Evolutionary conservation across 1,140 invertebrate genomes (phyloP).

Genomic region (Pomacea maculata): DNA sequence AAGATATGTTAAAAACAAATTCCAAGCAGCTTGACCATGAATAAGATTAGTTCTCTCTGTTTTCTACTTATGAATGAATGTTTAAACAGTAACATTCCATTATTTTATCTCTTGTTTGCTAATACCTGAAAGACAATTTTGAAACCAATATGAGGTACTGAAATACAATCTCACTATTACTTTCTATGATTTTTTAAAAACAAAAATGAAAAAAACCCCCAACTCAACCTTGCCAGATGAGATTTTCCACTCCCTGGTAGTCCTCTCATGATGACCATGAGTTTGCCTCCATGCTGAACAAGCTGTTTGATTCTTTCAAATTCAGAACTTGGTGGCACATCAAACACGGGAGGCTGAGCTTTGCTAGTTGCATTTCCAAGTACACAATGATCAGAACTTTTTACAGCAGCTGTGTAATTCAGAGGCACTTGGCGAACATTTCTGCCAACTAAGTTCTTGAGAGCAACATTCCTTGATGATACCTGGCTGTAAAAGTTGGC

Average conservation of each 20-base stretch:
- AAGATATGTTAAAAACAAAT: too few species aligned
- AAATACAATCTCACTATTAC: too few species aligned
- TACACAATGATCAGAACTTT: not conserved
- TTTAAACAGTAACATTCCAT: too few species aligned
- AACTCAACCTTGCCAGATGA: constrained; percentile 70
- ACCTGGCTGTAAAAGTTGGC: not conserved
- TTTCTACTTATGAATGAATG: too few species aligned
- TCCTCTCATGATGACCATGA: constrained; percentile 81
- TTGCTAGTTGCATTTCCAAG: too few species aligned
- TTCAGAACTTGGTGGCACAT: not conserved
- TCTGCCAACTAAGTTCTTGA: constrained; percentile 1
- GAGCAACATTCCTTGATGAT: not conserved
- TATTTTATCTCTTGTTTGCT: too few species aligned
- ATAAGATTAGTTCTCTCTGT: too few species aligned
- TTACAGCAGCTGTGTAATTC: not conserved
- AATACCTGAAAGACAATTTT: too few species aligned
- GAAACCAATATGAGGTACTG: too few species aligned
- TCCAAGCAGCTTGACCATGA: too few species aligned
- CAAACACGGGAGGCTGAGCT: not conserved
- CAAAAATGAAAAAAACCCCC: not conserved
- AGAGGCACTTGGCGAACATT: not conserved
- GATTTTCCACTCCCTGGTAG: constrained; percentile 85
- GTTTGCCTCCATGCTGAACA: constrained; percentile 34
- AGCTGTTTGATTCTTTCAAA: not conserved
- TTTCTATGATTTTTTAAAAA: too few species aligned